Evolutionary conservation across 2,113 vertebrate genomes (phyloP).

Genomic region (Myiozetetes cayanensis): DNA sequence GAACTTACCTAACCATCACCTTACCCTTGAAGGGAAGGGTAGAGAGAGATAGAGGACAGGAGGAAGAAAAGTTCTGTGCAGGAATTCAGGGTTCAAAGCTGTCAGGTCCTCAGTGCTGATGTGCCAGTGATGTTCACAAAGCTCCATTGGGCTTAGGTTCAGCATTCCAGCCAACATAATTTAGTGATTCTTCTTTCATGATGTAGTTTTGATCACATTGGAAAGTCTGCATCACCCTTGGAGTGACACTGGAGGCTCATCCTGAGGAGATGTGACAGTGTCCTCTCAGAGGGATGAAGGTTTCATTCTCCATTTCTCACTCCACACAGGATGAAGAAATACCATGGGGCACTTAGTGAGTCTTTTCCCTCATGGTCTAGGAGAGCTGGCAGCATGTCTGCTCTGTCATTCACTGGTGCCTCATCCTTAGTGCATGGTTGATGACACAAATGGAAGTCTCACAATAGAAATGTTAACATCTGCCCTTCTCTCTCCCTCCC

Average conservation of each 20-base stretch:
- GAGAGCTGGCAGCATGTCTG: background rate
- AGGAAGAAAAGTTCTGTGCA: background rate
- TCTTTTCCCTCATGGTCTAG: background rate
- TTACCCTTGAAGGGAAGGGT: background rate
- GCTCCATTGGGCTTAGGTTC: background rate
- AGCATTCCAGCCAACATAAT: slow-evolving; percentile 49
- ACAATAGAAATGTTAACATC: background rate
- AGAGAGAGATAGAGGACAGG: background rate
- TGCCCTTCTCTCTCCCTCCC: background rate
- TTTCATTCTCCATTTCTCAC: slow-evolving; percentile 22
- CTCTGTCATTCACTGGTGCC: background rate
- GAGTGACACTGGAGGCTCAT: background rate
- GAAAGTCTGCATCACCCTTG: slow-evolving; percentile 8
- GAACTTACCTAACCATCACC: background rate
- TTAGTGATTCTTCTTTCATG: slow-evolving; percentile 58
- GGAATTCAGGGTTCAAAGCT: slow-evolving; percentile 61
- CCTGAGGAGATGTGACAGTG: background rate
- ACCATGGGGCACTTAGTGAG: background rate
- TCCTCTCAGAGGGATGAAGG: slow-evolving; percentile 35
- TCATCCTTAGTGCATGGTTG: background rate
- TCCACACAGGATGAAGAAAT: background rate
- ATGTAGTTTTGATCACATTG: background rate
- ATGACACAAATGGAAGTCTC: background rate
- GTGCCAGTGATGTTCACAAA: slow-evolving; percentile 26
- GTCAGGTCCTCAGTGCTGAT: background rate